These are phyloP conservation scores for Rhincodon typus DNA, from an alignment of 2,797 vertebrate genomes.

Conservation along the genomic window DNA sequence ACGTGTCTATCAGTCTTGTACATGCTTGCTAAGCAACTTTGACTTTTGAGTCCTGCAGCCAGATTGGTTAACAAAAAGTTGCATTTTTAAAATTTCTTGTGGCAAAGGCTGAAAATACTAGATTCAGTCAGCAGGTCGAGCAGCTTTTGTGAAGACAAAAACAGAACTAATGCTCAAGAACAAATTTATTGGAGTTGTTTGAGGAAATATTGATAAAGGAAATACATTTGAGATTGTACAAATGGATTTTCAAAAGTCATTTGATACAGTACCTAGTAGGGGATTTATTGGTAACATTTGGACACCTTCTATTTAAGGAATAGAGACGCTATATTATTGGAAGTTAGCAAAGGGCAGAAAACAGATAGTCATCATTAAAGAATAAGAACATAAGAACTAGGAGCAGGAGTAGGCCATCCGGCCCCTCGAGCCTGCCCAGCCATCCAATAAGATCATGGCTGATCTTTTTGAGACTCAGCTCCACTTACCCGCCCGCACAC, in stretches of 20 bases:
- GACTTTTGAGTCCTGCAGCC: neutral
- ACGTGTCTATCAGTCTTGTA: no score
- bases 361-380: neutral
- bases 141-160: neutral
- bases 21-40: neutral
- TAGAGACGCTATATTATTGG: neutral
- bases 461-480: no score
- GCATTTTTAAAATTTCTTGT: neutral
- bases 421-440: no score
- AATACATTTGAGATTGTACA: neutral
- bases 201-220: neutral
- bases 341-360: neutral
- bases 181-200: neutral
- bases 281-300: neutral
- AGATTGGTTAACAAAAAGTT: neutral
- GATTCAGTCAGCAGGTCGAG: neutral
- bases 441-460: no score
- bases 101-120: neutral
- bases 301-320: neutral
- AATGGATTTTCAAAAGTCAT: neutral
- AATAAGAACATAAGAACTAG: neutral
- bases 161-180: neutral
- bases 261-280: neutral
- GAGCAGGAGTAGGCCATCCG: no score
- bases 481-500: no score